Evolutionary conservation across 2,797 vertebrate species (phyloP).

Genomic region (Miopithecus talapoin): DNA sequence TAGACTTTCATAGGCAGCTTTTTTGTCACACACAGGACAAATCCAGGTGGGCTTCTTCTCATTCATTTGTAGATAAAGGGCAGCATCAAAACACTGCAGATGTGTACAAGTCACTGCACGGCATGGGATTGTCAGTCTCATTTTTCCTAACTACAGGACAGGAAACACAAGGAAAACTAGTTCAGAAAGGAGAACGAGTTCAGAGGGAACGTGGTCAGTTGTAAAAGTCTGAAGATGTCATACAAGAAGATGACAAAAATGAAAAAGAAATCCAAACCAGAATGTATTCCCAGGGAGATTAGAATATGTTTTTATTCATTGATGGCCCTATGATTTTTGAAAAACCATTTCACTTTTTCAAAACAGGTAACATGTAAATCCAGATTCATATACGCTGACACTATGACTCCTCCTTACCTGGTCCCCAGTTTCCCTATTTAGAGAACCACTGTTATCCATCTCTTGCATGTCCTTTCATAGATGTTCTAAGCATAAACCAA

Average conservation of each 20-base stretch:
- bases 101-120: slow-evolving; percentile 96
- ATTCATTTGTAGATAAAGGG: slow-evolving; percentile 98
- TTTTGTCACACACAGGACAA: slow-evolving; percentile 98
- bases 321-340: background rate
- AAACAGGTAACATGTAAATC: slow-evolving; percentile 3
- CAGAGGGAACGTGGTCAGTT: background rate
- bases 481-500: background rate
- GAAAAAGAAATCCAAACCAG: slow-evolving; percentile 8
- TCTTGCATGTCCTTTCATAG: background rate
- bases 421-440: background rate
- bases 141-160: slow-evolving; percentile 93
- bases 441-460: background rate
- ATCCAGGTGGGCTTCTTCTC: slow-evolving; percentile 99
- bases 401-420: background rate
- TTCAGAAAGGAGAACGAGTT: slow-evolving; percentile 30
- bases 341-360: slow-evolving; percentile 10
- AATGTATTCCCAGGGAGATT: slow-evolving; percentile 4
- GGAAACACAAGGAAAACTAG: slow-evolving; percentile 17
- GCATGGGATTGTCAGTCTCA: slow-evolving; percentile 96
- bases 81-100: slow-evolving; percentile 97
- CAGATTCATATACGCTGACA: background rate
- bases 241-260: background rate
- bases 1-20: slow-evolving; percentile 94
- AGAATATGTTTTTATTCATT: background rate
- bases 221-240: background rate